Conservation (phyloP, 2,113 vertebrate genomes). For the Callipepla californica region DNA sequence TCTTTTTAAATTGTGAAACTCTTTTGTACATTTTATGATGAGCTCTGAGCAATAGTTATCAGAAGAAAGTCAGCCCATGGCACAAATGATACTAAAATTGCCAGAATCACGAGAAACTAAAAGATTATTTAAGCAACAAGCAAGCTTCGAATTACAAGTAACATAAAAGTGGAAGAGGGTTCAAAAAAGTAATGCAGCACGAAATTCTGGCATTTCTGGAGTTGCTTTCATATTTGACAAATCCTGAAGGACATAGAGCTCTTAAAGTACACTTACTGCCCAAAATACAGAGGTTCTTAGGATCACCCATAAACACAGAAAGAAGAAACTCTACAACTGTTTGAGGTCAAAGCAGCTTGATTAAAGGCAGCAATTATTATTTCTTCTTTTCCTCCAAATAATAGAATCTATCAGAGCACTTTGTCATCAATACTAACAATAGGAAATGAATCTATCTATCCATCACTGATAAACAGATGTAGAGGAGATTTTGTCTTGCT, state of each 20-base stretch:
- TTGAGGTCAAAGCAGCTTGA: slow-evolving; percentile 59
- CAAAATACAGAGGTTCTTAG: not conserved
- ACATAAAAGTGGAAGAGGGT: not conserved
- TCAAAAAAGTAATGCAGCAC: not conserved
- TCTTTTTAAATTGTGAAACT: not conserved
- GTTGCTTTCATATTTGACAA: rapidly evolving
- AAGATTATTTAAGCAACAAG: not conserved
- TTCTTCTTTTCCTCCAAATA: slow-evolving; percentile 31
- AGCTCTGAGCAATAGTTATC: not conserved
- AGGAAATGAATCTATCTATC: slow-evolving; percentile 33
- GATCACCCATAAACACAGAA: not conserved
- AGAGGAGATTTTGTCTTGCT: slow-evolving; percentile 16
- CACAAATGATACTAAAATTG: not conserved
- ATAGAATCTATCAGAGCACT: not conserved
- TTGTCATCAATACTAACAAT: slow-evolving; percentile 30
- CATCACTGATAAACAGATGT: slow-evolving; percentile 34
- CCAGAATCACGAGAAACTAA: not conserved
- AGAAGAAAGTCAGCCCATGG: not conserved
- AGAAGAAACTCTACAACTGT: slow-evolving; percentile 19
- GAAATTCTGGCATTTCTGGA: not conserved
- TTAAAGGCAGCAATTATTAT: slow-evolving; percentile 42
- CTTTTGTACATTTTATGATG: not conserved
- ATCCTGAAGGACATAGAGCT: not conserved
- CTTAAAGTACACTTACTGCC: not conserved
- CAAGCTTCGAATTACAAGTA: not conserved